These are phyloP conservation scores for Fregata magnificens DNA, from an alignment of 2,113 vertebrate species.

Conservation along the genomic window DNA sequence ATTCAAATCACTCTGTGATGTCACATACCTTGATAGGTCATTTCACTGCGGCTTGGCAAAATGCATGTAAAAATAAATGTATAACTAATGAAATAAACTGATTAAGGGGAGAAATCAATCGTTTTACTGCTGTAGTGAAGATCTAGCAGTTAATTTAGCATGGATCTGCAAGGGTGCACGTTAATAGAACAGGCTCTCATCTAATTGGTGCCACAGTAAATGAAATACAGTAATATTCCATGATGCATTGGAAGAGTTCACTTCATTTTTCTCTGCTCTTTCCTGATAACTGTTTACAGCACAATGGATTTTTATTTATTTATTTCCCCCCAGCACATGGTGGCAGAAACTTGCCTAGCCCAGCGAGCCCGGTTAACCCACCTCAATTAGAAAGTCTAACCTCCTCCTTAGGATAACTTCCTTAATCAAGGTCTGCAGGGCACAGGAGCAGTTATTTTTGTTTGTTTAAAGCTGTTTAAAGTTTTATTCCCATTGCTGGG, in stretches of 20 bases:
- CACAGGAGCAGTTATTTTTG: neutral
- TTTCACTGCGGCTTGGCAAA: slow-evolving; percentile 74
- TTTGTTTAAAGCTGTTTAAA: neutral
- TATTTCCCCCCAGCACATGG: neutral
- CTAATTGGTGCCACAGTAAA: slow-evolving; percentile 88
- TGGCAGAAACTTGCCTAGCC: neutral
- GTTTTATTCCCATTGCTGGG: neutral
- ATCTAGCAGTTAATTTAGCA: slow-evolving; percentile 92
- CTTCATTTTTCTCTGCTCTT: slow-evolving; percentile 61
- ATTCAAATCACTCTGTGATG: slow-evolving; percentile 85
- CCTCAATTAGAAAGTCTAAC: neutral
- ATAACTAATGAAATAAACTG: slow-evolving; percentile 95
- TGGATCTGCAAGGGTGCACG: slow-evolving; percentile 81
- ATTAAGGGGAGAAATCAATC: slow-evolving; percentile 93
- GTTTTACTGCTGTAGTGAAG: slow-evolving; percentile 87
- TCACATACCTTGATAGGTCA: slow-evolving; percentile 87
- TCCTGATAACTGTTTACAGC: slow-evolving; percentile 48
- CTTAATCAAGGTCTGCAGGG: neutral
- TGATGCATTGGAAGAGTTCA: slow-evolving; percentile 63
- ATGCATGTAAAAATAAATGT: slow-evolving; percentile 82
- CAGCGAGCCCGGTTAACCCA: neutral
- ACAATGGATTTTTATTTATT: neutral
- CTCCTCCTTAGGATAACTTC: neutral
- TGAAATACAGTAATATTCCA: slow-evolving; percentile 84
- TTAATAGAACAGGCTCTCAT: slow-evolving; percentile 83